Percentiles rank a stretch among this genome's conserved stretches.
phyloP scores from a whole-genome alignment of 2,797 vertebrate genomes.

The Buphagus erythrorhynchus region DNA sequence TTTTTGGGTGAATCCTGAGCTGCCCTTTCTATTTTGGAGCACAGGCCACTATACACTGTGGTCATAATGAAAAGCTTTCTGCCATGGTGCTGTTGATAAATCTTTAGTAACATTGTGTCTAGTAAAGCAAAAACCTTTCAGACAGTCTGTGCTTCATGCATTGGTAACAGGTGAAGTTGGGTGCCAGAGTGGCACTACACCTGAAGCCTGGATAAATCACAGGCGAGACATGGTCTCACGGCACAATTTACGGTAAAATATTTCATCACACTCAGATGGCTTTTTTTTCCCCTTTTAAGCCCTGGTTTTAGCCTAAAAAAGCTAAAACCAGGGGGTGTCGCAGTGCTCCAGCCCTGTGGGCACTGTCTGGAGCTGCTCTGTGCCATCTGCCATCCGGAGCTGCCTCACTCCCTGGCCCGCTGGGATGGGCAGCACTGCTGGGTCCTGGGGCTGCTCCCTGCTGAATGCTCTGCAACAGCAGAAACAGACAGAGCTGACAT shows the following conservation, averaged over 20 bases:
- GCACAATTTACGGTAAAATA: accelerated
- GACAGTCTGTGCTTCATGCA: accelerated
- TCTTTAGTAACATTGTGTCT: not conserved
- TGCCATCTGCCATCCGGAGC: accelerated
- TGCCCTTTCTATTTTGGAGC: slow-evolving; percentile 9
- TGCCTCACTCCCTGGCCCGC: accelerated
- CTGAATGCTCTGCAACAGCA: accelerated
- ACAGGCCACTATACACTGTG: accelerated
- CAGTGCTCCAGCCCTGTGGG: not conserved
- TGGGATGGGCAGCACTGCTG: accelerated
- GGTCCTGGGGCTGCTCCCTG: not conserved
- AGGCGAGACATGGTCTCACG: accelerated
- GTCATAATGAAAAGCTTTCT: not conserved
- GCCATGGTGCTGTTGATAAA: not conserved
- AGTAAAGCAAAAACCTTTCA: not conserved
- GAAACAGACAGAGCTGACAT: too few species aligned
- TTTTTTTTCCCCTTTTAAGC: not conserved
- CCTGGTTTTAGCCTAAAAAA: not conserved
- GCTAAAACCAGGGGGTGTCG: accelerated
- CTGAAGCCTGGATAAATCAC: not conserved
- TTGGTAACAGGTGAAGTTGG: not conserved
- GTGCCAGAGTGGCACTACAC: accelerated
- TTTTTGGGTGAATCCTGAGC: not conserved
- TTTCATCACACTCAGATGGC: accelerated
- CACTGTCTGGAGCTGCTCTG: accelerated